Base-by-base conservation (phyloP, 1,140 invertebrate genomes). In the Ylistrum balloti region DNA sequence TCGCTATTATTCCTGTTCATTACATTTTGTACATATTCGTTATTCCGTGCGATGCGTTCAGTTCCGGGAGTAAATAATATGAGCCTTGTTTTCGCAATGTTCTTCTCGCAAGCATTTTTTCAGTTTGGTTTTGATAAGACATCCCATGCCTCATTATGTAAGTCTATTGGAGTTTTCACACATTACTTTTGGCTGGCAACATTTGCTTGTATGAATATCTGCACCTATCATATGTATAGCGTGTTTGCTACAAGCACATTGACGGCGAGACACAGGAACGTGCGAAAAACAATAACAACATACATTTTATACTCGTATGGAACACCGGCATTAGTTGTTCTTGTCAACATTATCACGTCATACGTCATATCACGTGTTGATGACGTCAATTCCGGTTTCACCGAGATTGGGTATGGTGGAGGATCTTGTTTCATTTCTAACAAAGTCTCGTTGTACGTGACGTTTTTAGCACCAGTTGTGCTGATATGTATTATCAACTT, bases 171-270 rank as follows among this genome's bases (percentile, higher is more conserved):
- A 87, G 97, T 98, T 88, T 96, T 97, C 92, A 98, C 98, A 97
- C 98, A 99, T 95, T 99, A 98, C 97, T 98, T 98, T 96, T 99
- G 98, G 96, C 96, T 99, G 94, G 97, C 98, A 32, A 98, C 98
- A 86, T 99, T 99, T 97, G 98, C 98, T 96, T 99, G 98, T 98
- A 97, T 99, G 91, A 99, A 98, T 96, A 98, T 98, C 48, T 99
- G 99, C 98, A 98, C 98, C 13, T 92, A 90, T 86, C 91, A 94
- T 87, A 94, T 94, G 92, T 93, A 88, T 38, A 56, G 74, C 0
- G 98, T 98, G 5, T 96, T 97, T 74, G 56, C 56, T 28, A n/a
- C 28, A n/a, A 74, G 28, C 56, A 74, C 56, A 7, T 74, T 74
- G 56, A 11, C 35, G 28, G 33, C 9, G 9, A 85, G 33, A 32